Evolutionary conservation across 2,888 invertebrate species (phyloP).

Genomic region (Caenorhabditis zanzibari): DNA sequence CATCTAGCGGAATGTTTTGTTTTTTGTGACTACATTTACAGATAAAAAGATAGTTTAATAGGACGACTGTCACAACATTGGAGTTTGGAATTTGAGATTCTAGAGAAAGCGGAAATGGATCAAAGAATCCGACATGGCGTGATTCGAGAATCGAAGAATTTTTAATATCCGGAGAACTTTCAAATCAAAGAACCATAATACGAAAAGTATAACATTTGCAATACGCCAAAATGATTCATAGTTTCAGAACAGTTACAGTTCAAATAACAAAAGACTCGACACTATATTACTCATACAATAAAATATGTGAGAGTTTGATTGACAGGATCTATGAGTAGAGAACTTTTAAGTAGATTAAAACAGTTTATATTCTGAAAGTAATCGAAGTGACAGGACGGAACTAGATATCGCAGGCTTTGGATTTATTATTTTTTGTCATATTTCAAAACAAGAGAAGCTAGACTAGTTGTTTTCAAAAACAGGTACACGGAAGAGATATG

Average conservation of each 20-base stretch:
- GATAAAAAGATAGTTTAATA: neutral
- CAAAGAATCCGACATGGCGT: conserved; percentile 7
- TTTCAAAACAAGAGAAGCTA: neutral
- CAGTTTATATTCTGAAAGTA: neutral
- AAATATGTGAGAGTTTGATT: neutral
- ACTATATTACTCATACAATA: conserved; percentile 3
- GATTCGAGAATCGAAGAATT: neutral
- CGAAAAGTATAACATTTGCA: neutral
- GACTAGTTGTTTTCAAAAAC: conserved; percentile 19
- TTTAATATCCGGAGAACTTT: conserved; percentile 2
- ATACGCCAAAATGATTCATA: conserved; percentile 3
- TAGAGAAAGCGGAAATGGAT: conserved; percentile 2
- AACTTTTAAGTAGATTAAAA: conserved; percentile 18
- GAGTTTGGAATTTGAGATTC: neutral
- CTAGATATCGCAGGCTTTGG: neutral
- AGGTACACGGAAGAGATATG: conserved; percentile 14
- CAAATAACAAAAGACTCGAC: neutral
- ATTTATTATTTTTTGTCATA: neutral
- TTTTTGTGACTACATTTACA: neutral
- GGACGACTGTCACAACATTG: neutral
- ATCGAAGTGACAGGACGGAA: conserved; percentile 1
- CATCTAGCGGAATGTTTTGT: neutral
- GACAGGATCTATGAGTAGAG: neutral
- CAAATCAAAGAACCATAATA: neutral
- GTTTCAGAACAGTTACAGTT: neutral